A percentile compares a stretch with the other conserved stretches of the same genome.
Conservation (phyloP, 2,113 vertebrate species). For the Hippocampus comes region DNA sequence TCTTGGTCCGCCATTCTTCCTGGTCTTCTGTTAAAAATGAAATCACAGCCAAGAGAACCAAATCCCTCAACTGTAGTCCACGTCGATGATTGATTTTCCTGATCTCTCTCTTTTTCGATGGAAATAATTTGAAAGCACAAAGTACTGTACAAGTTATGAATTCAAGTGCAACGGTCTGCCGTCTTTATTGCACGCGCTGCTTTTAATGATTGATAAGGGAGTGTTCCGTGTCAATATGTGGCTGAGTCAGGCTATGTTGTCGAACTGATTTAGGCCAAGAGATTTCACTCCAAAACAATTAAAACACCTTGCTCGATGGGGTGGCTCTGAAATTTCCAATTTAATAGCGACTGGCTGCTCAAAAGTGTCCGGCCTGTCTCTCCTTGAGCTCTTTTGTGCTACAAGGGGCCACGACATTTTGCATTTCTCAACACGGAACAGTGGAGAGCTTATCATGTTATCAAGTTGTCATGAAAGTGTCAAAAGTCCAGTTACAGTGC, state of each 20-base stretch:
- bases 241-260: not conserved
- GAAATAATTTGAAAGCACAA: not conserved
- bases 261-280: not conserved
- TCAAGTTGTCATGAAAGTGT: no score
- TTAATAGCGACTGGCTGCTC: no score
- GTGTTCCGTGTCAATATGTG: not conserved
- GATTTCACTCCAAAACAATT: no score
- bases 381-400: no score
- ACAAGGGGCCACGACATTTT: no score
- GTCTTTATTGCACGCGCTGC: no score
- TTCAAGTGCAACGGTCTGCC: not conserved
- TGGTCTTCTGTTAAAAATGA: not conserved
- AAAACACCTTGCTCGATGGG: no score
- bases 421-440: no score
- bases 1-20: not conserved
- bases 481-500: no score
- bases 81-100: not conserved
- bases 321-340: no score
- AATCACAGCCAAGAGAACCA: not conserved
- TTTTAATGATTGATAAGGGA: not conserved
- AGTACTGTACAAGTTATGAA: not conserved
- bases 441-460: no score
- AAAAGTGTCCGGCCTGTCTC: no score
- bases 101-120: not conserved
- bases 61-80: not conserved